Percentiles rank a stretch among this genome's conserved stretches.
Conservation (phyloP, 2,113 vertebrate genomes). For the Prunella fulvescens region DNA sequence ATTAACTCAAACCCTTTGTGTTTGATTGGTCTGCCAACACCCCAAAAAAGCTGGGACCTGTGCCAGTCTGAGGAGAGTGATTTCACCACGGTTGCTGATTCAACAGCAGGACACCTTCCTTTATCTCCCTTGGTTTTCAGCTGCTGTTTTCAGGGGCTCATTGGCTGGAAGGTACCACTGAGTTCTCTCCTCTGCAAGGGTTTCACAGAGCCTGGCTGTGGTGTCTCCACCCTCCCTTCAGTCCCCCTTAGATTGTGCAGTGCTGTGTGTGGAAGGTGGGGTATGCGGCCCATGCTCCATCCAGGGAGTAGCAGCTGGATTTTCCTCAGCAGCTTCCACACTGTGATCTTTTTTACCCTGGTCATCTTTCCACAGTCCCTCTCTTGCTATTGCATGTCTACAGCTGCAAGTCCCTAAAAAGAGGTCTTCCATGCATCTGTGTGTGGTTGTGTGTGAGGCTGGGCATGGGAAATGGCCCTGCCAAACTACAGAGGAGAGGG, state of each 20-base stretch:
- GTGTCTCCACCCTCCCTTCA: neutral
- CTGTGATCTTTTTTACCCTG: fast-evolving
- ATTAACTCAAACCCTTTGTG: neutral
- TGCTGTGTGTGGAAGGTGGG: neutral
- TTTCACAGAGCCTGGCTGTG: fast-evolving
- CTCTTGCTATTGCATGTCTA: fast-evolving
- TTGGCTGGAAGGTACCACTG: neutral
- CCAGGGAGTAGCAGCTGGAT: neutral
- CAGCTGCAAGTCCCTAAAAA: neutral
- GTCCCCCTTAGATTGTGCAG: neutral
- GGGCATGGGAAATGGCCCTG: neutral
- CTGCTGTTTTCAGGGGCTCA: neutral
- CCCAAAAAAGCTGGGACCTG: neutral
- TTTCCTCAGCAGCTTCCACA: neutral
- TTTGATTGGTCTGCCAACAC: neutral
- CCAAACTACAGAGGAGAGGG: neutral
- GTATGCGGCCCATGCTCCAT: neutral
- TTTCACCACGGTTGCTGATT: fast-evolving
- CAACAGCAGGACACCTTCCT: neutral
- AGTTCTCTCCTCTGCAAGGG: neutral
- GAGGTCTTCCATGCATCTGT: fast-evolving
- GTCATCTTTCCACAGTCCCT: neutral
- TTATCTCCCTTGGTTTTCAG: neutral
- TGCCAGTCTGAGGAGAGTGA: neutral
- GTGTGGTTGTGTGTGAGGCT: neutral